Base-by-base conservation (phyloP, 2,888 invertebrate species). In the Eueremaeus valkanovi region DNA sequence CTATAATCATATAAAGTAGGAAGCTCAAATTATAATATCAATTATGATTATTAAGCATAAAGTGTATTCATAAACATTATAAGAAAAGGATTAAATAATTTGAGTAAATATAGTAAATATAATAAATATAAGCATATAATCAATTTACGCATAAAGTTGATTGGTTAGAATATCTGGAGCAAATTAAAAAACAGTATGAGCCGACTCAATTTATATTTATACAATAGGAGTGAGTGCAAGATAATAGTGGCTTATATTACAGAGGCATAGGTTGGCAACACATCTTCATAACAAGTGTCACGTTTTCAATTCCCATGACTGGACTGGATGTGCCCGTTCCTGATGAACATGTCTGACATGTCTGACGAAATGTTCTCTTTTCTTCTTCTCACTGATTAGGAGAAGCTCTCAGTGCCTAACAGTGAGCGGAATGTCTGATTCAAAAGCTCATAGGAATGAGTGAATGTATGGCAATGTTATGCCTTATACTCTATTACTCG, bases 281-380 rank as follows among this genome's bases (percentile, higher is more conserved):
- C n/a, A 21, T 6, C 2, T 3, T 2, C 51, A 51, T 51, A 51
- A 61, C 61, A 61, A 61, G 61, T 61, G 61, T 61, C 61, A 61
- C 61, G 61, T 61, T 61, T 61, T 61, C 31, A 31, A 61, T 61
- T 61, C 61, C 61, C 61, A 61, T 29, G 61, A 18, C 61, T 61
- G 29, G 61, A 18, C 61, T 61, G 29, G 6, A 31, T 61, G 6
- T 33, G 61, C 61, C 61, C 29, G 31, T 61, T 31, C 61, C 8
- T 61, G 58, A 58, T 58, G 24, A 58, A 58, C 24, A 24, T 58
- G 58, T 58, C 58, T 61, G 29, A 61, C 9, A 31, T 31, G 18
- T 16, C 21, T n/a, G n/a, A n/a, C n/a, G n/a, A 51, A 51, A n/a
- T 31, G 55, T 55, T 55, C 31, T 29, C 18, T 27, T 61, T 31